phyloP scores from a whole-genome alignment of 2,113 vertebrate species.

The Pandion haliaetus region DNA sequence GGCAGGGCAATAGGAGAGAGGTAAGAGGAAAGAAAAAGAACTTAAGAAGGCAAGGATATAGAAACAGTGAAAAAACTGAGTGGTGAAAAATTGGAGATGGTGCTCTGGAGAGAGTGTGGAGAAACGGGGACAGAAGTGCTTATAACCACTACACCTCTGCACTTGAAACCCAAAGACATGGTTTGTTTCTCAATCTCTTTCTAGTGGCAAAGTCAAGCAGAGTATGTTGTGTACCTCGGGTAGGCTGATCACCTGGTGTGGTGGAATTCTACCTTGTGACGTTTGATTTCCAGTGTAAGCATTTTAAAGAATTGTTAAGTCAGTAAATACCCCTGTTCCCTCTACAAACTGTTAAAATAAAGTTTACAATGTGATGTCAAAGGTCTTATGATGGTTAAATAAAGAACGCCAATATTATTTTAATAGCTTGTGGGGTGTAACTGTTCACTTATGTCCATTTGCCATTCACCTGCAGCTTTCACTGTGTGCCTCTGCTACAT shows the following conservation, averaged over 20 bases:
- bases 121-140: neutral
- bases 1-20: neutral
- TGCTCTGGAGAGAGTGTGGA: neutral
- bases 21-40: neutral
- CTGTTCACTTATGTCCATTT: neutral
- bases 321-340: neutral
- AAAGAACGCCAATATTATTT: neutral
- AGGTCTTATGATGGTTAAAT: neutral
- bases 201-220: neutral
- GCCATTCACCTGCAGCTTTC: neutral
- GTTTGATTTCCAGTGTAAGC: neutral
- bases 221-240: neutral
- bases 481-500: neutral
- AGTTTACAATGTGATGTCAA: neutral
- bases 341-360: neutral
- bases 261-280: neutral
- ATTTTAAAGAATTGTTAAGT: neutral
- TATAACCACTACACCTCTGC: neutral
- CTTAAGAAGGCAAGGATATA: neutral
- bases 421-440: neutral
- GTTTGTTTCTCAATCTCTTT: neutral
- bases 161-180: neutral
- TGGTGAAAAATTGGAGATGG: neutral
- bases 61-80: neutral
- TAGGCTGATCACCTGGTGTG: neutral